Evolutionary conservation across 2,888 invertebrate genomes (phyloP).

Genomic region (Sarcophaga carnaria): DNA sequence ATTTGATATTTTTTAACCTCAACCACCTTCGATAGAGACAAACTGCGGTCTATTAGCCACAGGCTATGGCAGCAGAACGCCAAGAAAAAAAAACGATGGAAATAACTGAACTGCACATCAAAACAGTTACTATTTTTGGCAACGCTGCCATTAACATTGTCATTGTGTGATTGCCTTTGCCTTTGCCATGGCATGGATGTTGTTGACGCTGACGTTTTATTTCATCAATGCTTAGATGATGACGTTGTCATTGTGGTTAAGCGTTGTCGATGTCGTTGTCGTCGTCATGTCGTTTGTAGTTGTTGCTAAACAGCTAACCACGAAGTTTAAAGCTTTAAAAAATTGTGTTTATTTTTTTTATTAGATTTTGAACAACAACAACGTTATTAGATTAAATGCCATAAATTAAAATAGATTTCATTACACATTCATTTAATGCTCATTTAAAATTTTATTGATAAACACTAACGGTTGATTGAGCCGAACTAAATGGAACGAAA

Average conservation of each 20-base stretch:
- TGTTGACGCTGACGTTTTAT: not conserved
- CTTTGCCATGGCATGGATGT: not conserved
- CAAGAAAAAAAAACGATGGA: no score
- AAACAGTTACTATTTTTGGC: no score
- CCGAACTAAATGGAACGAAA: not conserved
- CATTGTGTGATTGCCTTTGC: no score
- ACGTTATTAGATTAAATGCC: conserved; percentile 32
- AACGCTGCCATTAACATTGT: no score
- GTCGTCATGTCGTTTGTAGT: conserved; percentile 8
- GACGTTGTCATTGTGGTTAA: conserved; percentile 39
- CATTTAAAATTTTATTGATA: conserved; percentile 12
- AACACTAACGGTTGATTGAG: conserved; percentile 39
- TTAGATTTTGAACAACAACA: not conserved
- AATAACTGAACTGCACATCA: no score
- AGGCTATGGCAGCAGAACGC: no score
- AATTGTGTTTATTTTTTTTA: not conserved
- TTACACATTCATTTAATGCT: not conserved
- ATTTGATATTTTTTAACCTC: no score
- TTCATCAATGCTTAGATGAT: not conserved
- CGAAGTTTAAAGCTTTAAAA: conserved; percentile 21
- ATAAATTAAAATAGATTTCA: conserved; percentile 44
- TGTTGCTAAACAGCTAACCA: conserved; percentile 30
- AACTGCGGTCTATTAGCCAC: no score
- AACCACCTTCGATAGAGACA: no score
- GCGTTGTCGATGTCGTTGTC: not conserved